These are phyloP conservation scores for Zootermopsis nevadensis DNA, from an alignment of 2,888 invertebrate species.

Conservation along the genomic window DNA sequence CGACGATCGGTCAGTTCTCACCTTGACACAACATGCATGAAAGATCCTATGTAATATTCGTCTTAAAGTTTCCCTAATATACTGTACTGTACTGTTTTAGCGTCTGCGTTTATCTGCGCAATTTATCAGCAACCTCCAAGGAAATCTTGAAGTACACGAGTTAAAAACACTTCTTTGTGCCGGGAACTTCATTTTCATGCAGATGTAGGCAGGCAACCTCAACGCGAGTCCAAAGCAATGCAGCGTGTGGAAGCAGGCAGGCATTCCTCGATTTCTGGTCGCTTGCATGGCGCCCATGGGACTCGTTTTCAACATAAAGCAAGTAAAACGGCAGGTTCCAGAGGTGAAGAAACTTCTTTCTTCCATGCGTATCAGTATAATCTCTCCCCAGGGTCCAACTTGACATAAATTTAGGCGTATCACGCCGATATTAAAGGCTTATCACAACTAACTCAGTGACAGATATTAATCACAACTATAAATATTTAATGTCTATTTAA, in stretches of 20 bases:
- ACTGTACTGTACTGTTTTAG: neutral
- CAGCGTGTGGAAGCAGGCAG: neutral
- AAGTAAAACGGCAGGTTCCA: neutral
- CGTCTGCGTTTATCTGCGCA: neutral
- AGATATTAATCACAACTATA: slow-evolving; percentile 7
- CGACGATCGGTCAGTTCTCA: no score
- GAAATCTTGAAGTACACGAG: neutral
- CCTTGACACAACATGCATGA: no score
- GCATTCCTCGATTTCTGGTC: slow-evolving; percentile 28
- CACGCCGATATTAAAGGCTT: neutral
- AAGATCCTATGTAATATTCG: no score
- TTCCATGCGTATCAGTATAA: neutral
- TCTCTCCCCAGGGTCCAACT: slow-evolving; percentile 14
- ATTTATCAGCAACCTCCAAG: slow-evolving; percentile 16
- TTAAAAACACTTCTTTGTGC: slow-evolving; percentile 10
- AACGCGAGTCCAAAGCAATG: slow-evolving; percentile 6
- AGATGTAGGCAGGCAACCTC: neutral
- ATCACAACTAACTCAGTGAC: slow-evolving; percentile 5
- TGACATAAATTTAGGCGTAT: neutral
- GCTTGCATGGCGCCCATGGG: slow-evolving; percentile 21
- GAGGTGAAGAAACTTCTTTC: slow-evolving; percentile 12
- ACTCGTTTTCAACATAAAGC: slow-evolving; percentile 23
- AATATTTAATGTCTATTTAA: neutral
- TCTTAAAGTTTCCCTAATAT: neutral
- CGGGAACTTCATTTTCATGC: slow-evolving; percentile 26